A percentile compares a stretch with the other conserved stretches of the same genome.
These are phyloP conservation scores for Myotis yumanensis DNA, from an alignment of 2,113 vertebrate species.

Conservation along the genomic window DNA sequence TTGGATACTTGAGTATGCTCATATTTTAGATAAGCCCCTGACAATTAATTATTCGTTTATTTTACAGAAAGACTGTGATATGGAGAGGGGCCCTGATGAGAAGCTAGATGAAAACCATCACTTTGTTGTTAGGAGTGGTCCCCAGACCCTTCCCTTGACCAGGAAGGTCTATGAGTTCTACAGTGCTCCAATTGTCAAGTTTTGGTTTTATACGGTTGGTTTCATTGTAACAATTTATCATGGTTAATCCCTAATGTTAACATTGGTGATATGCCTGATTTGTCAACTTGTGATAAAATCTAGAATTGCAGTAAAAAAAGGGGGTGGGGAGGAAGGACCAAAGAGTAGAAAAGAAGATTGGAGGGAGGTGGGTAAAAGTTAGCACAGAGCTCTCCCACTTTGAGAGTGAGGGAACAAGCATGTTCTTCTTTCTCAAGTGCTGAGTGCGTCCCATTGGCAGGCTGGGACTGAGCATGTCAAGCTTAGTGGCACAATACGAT, in stretches of 20 bases:
- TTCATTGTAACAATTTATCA: background rate
- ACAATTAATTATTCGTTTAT: background rate
- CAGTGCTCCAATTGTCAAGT: slow-evolving; percentile 97
- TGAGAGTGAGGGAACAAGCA: background rate
- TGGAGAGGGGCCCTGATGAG: slow-evolving; percentile 84
- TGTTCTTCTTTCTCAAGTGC: background rate
- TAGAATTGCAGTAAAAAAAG: background rate
- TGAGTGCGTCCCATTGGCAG: background rate
- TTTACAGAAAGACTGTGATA: slow-evolving; percentile 84
- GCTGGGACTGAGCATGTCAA: background rate
- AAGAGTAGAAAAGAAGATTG: background rate
- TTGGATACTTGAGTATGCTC: background rate
- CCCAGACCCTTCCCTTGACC: slow-evolving; percentile 83
- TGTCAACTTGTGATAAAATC: background rate
- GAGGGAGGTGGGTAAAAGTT: background rate
- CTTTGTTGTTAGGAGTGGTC: slow-evolving; percentile 53
- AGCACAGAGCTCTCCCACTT: too few species aligned
- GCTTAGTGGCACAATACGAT: background rate
- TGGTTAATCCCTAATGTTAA: background rate
- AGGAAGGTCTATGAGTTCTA: slow-evolving; percentile 95
- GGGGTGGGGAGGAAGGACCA: background rate
- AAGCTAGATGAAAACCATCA: slow-evolving; percentile 71
- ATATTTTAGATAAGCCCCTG: background rate
- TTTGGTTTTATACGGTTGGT: slow-evolving; percentile 98
- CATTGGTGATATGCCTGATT: background rate